These are phyloP conservation scores for Clarias macrocephalus DNA, from an alignment of 2,113 vertebrate genomes.

Conservation along the genomic window DNA sequence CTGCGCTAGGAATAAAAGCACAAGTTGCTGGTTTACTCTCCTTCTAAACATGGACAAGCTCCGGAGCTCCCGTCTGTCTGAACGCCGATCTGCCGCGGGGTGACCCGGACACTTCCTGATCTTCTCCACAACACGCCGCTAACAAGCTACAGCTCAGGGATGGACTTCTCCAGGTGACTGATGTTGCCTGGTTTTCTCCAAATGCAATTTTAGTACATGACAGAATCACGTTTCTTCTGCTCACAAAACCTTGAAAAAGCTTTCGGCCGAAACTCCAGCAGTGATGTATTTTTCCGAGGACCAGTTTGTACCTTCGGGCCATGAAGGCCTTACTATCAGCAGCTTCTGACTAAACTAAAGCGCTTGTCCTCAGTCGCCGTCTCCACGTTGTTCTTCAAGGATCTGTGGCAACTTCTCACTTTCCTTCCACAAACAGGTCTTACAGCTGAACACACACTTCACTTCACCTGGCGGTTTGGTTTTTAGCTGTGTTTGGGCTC, in stretches of 20 bases:
- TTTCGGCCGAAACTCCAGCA: background rate
- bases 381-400: background rate
- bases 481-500: background rate
- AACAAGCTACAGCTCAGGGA: background rate
- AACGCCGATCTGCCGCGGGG: background rate
- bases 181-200: background rate
- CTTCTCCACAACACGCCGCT: background rate
- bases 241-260: background rate
- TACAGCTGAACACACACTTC: background rate
- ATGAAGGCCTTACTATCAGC: background rate
- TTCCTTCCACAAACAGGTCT: background rate
- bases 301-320: background rate
- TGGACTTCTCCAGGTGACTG: background rate
- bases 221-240: background rate
- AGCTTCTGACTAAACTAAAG: background rate
- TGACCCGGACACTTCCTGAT: background rate
- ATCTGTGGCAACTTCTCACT: background rate
- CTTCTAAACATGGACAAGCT: background rate
- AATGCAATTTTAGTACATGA: background rate
- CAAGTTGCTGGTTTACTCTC: background rate
- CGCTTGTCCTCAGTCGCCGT: background rate
- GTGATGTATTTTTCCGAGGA: background rate
- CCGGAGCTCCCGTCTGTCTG: background rate
- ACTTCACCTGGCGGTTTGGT: background rate
- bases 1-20: background rate